Base-by-base conservation (phyloP, 2,888 invertebrate species). In the Brachynemurus nebulosus region DNA sequence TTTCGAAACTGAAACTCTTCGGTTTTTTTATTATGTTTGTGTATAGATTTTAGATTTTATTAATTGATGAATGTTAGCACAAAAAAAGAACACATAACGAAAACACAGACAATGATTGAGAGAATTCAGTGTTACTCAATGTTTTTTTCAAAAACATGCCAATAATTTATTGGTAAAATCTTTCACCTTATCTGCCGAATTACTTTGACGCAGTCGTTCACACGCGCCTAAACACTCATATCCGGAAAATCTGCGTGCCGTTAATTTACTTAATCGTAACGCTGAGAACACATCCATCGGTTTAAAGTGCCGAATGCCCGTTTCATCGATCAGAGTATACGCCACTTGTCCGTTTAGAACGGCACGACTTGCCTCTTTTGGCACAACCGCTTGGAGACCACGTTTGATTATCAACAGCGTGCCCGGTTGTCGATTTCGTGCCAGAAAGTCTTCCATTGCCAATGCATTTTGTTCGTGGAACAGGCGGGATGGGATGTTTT, bases 271-370 rank as follows among this genome's bases (percentile, higher is more conserved):
- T 19, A 84, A 63, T 51, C 78, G 76, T 44, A 84, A 62, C 1
- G 80, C 80, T 19, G 77, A 76, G 59, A 82, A 79, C 45, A 80
- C 81, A 56, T 82, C 80, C 53, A 82, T 66, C 0, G 84, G 84
- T 56, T 82, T 82, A 56, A 85, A 84, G 55, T 78, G 78, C 45
- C 75, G 74, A 25, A 85, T 76, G 18, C 86, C 85, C 50, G 71
- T 75, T 60, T 86, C 85, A 54, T 85, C 84, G 3, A 86, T 70
- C 7, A 85, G 75, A 9, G 80, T 78, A 57, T 85, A 86, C 2
- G 83, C 73, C 1, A 83, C 74, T 62, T 82, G 72, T 3, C 85
- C 85, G 1, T 80, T 79, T 8, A 84, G 62, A 2, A 85, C 83
- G 14, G 78, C 76, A 23, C 80, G 71, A 44, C 81, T 76, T 0